Evolutionary conservation across 2,113 vertebrate species (phyloP).

Genomic region (Propithecus coquereli): DNA sequence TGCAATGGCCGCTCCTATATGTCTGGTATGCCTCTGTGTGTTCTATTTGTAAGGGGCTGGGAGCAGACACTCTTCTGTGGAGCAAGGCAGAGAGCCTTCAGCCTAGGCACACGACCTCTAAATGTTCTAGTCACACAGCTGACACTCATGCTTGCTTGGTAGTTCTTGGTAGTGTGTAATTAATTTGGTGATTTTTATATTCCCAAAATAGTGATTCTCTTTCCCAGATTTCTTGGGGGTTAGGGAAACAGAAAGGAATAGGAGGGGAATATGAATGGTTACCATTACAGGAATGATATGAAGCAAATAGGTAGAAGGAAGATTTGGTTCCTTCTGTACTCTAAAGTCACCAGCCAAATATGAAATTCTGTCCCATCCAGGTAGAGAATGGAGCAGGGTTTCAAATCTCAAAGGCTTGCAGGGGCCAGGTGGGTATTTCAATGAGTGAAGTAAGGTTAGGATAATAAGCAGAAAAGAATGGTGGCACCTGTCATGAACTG

Average conservation of each 20-base stretch:
- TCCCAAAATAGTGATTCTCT: slow-evolving; percentile 15
- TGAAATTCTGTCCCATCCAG: not conserved
- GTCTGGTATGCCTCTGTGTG: slow-evolving; percentile 85
- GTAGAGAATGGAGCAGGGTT: not conserved
- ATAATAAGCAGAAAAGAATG: not conserved
- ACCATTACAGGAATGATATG: not conserved
- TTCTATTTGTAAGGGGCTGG: not conserved
- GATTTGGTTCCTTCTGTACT: not conserved
- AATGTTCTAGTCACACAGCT: not conserved
- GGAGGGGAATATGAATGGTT: not conserved
- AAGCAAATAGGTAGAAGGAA: not conserved
- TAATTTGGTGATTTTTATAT: not conserved
- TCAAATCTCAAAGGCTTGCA: not conserved
- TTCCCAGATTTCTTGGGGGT: not conserved
- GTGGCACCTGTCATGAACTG: not conserved
- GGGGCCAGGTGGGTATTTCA: not conserved
- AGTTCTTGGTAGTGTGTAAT: not conserved
- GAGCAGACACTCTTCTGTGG: not conserved
- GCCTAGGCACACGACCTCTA: not conserved
- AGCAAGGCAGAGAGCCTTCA: not conserved
- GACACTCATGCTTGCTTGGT: not conserved
- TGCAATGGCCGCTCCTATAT: slow-evolving; percentile 92
- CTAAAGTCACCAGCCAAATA: not conserved
- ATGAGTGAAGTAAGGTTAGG: not conserved
- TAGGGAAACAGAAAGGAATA: not conserved